phyloP scores from a whole-genome alignment of 2,113 vertebrate genomes.

The Sphaerodactylus townsendi region DNA sequence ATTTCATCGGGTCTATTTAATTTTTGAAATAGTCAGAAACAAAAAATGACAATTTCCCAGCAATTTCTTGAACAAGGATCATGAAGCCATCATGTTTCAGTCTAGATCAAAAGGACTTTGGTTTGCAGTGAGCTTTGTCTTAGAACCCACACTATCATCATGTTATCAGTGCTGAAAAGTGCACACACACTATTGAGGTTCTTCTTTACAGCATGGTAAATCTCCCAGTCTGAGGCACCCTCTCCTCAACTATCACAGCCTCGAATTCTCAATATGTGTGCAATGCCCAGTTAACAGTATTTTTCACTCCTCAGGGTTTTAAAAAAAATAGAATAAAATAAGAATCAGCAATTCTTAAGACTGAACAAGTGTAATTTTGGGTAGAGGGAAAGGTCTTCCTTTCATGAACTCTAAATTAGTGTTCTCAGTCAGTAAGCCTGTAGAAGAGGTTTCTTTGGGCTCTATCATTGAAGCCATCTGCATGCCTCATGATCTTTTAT shows the following conservation, averaged over 20 bases:
- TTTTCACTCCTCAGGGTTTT: rapidly evolving
- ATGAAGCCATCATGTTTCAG: background rate
- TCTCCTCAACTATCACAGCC: background rate
- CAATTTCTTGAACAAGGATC: background rate
- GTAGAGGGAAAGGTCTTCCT: rapidly evolving
- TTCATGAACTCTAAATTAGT: rapidly evolving
- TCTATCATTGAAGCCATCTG: background rate
- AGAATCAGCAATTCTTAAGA: rapidly evolving
- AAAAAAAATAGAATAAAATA: no score
- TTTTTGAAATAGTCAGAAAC: no score
- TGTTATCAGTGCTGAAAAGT: background rate
- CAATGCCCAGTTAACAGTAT: background rate
- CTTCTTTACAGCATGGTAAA: no score
- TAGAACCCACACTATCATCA: background rate
- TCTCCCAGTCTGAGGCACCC: rapidly evolving
- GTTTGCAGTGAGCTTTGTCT: background rate
- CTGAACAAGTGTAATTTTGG: background rate
- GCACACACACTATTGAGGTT: no score
- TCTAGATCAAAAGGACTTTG: background rate
- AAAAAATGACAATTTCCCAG: background rate
- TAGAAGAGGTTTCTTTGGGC: background rate
- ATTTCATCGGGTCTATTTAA: background rate
- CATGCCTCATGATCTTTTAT: background rate
- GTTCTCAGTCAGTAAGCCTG: background rate
- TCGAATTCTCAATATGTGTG: background rate